Percentiles rank a stretch among this genome's conserved stretches.
These are phyloP conservation scores for Micrastur ruficollis DNA, from an alignment of 2,797 vertebrate genomes.

Conservation along the genomic window DNA sequence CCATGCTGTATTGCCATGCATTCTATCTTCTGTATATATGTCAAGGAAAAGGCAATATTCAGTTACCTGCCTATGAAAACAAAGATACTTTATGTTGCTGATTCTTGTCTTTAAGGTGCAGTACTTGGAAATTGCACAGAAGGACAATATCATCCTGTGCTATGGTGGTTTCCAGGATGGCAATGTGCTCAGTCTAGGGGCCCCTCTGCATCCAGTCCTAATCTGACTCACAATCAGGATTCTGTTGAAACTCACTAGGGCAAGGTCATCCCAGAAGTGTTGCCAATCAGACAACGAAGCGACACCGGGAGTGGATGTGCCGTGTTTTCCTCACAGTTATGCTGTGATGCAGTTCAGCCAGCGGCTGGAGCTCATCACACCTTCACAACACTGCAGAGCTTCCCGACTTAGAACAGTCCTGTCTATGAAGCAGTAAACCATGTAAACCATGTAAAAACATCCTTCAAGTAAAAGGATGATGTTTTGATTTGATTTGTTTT, in stretches of 20 bases:
- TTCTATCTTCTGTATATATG: neutral
- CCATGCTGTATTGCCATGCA: neutral
- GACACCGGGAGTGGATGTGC: neutral
- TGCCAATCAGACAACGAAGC: neutral
- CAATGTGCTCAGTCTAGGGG: neutral
- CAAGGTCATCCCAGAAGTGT: neutral
- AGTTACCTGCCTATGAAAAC: neutral
- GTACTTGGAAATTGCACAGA: neutral
- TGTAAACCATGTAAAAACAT: neutral
- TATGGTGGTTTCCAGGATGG: neutral
- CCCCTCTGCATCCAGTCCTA: neutral
- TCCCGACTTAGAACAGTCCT: neutral
- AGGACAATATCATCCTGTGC: neutral
- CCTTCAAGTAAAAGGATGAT: neutral
- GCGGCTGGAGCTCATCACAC: neutral
- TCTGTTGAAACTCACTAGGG: neutral
- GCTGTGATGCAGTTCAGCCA: rapidly evolving
- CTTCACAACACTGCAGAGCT: neutral
- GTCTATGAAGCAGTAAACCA: neutral
- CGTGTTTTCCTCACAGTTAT: rapidly evolving
- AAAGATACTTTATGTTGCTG: neutral
- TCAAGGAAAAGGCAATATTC: neutral
- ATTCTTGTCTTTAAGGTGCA: neutral
- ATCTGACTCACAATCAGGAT: neutral
- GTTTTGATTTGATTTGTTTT: neutral